phyloP scores from a whole-genome alignment of 2,113 vertebrate genomes.

The Ctenodactylus gundi region DNA sequence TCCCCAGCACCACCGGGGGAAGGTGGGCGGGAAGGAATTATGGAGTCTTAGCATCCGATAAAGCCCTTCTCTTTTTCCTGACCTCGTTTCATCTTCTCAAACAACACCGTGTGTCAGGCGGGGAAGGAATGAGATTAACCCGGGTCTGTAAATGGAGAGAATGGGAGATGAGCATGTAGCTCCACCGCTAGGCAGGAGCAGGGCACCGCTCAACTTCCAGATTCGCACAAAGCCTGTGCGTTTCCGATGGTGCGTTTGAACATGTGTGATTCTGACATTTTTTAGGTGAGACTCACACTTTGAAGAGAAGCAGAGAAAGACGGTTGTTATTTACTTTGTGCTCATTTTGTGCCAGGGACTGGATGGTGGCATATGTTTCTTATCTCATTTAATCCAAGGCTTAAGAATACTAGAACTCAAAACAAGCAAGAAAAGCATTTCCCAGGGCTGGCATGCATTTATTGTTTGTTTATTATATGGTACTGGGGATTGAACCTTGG shows the following conservation, averaged over 20 bases:
- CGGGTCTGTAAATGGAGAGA: not conserved
- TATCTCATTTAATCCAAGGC: slow-evolving; percentile 1
- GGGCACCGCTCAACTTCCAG: not conserved
- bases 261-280: not conserved
- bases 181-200: not conserved
- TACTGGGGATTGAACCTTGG: too few species aligned
- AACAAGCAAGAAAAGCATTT: not conserved
- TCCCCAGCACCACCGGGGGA: not conserved
- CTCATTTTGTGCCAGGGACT: not conserved
- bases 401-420: not conserved
- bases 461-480: too few species aligned
- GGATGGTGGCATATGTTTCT: not conserved
- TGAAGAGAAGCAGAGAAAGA: not conserved
- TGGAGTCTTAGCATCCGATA: not conserved
- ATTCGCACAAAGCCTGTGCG: not conserved
- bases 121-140: not conserved
- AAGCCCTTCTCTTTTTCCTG: not conserved
- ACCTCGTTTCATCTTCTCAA: not conserved
- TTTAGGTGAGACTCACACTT: not conserved
- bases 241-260: not conserved
- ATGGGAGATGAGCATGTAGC: not conserved
- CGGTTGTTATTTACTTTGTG: not conserved
- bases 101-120: not conserved
- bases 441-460: too few species aligned
- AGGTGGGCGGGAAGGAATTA: not conserved